Base-by-base conservation (phyloP, 1,140 invertebrate genomes). In the Euura saliciscinereae region DNA sequence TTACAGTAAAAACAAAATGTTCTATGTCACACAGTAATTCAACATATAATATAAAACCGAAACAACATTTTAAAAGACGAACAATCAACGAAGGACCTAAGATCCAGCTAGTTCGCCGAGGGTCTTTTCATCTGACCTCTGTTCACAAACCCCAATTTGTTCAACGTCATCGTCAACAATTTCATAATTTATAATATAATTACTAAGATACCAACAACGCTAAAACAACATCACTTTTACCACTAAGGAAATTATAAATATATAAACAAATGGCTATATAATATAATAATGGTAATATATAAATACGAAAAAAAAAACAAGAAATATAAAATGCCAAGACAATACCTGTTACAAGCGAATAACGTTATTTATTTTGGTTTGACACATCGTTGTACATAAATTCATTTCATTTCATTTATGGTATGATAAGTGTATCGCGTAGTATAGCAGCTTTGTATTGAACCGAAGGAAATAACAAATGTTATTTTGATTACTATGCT, bases 401-500 rank as follows among this genome's bases (percentile, higher is more conserved):
- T 59, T n/a, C 51, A 59, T 6, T 11, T 59, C 51, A 51, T 51
- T 51, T 28, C 28, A 28, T 28, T 28, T 28, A 28, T 28, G 28
- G 28, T 28, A 28, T 28, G 28, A 28, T 28, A 28, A 28, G 28
- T 28, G 28, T 28, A 28, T 28, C 28, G 28, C 46, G 46, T 51
- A 7, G 6, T 51, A 51, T 51, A 11, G 11, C 77, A 79, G 73
- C 75, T 77, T 70, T 84, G 80, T 82, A 79, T 70, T 73, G 74
- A 82, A 72, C 71, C 77, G 76, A 80, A 79, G 72, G 13, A 79
- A 83, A 82, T 59, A 68, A 74, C 73, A 75, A 8, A 59, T 59
- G 72, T 80, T 82, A 82, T 80, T 83, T 84, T 83, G 82, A 71
- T 80, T 79, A 80, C 76, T 77, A 78, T 78, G 72, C 28, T 28